These are phyloP conservation scores for Catharus minimus DNA, from an alignment of 2,113 vertebrate species.

Conservation along the genomic window DNA sequence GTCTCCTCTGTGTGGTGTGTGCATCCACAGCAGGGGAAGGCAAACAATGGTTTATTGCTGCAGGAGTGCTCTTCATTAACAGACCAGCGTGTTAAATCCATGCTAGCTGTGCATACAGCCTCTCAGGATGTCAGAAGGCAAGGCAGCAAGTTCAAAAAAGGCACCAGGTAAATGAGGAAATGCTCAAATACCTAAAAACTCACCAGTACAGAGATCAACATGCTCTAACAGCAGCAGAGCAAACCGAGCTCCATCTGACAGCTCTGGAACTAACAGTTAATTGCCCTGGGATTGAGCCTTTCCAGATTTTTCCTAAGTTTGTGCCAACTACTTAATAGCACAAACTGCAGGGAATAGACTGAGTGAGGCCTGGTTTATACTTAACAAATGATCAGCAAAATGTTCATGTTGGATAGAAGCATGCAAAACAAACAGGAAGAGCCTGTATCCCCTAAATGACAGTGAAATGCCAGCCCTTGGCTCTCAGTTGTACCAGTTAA, in stretches of 20 bases:
- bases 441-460: neutral
- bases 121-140: neutral
- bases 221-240: neutral
- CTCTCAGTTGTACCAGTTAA: neutral
- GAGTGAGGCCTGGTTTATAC: neutral
- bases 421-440: neutral
- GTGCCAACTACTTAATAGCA: slow-evolving; percentile 7
- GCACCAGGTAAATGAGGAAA: neutral
- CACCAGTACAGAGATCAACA: neutral
- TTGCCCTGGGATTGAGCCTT: neutral
- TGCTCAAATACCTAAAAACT: neutral
- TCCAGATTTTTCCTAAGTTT: slow-evolving; percentile 23
- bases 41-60: neutral
- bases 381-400: slow-evolving; percentile 2
- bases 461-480: neutral
- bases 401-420: neutral
- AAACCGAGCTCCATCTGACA: neutral
- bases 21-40: neutral
- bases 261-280: neutral
- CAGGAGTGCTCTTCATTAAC: neutral
- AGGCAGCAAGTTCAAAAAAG: neutral
- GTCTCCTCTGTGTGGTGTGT: neutral
- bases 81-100: neutral
- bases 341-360: neutral
- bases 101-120: neutral